Percentiles rank a stretch among this genome's conserved stretches.
These are phyloP conservation scores for Chesias legatella DNA, from an alignment of 2,888 invertebrate genomes.

Conservation along the genomic window DNA sequence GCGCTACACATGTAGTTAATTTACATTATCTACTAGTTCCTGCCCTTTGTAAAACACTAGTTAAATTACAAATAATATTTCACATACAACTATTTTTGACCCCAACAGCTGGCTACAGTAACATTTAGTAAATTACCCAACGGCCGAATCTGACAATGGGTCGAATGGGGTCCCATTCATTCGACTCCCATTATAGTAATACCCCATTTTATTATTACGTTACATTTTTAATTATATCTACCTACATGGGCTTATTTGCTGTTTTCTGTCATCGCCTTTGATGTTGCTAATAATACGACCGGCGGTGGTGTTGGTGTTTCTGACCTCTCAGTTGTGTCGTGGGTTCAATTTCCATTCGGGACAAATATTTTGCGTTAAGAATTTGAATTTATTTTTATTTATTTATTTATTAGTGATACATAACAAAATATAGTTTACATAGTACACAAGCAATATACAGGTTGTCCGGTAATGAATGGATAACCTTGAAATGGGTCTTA, in stretches of 20 bases:
- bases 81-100: conserved; percentile 46
- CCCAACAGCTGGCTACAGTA: conserved; percentile 49
- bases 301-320: conserved; percentile 1
- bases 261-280: conserved; percentile 32
- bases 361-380: too few relatives aligned
- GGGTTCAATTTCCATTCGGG: too few relatives aligned
- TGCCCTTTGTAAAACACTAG: conserved; percentile 46
- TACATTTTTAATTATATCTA: conserved; percentile 72
- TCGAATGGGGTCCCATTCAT: conserved; percentile 63
- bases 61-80: conserved; percentile 69
- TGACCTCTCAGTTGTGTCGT: too few relatives aligned
- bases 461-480: too few relatives aligned
- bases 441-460: conserved; percentile 2
- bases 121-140: conserved; percentile 64
- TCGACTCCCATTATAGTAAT: conserved; percentile 68
- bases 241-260: conserved; percentile 40
- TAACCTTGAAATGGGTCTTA: too few relatives aligned
- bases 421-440: too few relatives aligned
- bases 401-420: too few relatives aligned
- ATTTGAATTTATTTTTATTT: conserved; percentile 1
- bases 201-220: conserved; percentile 67
- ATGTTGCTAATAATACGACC: conserved; percentile 18
- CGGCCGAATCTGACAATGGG: conserved; percentile 49
- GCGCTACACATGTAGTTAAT: too few relatives aligned
- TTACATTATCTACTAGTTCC: too few relatives aligned